These are phyloP conservation scores for Taphrorychus bicolor DNA, from an alignment of 2,888 invertebrate species.

Conservation along the genomic window DNA sequence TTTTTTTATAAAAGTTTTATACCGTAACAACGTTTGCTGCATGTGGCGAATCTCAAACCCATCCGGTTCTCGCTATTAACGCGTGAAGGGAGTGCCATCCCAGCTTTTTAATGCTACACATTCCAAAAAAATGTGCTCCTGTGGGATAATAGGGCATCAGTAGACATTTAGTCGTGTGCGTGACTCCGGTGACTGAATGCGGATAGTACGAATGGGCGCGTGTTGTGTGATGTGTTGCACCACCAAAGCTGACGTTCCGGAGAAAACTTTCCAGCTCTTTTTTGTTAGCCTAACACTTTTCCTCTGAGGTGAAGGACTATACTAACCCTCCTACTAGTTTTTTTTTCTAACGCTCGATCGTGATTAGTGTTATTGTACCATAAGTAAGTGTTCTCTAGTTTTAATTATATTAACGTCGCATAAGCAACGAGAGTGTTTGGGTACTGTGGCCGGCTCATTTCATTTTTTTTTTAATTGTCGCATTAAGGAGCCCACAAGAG, in stretches of 20 bases:
- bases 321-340: slow-evolving; percentile 23
- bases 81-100: slow-evolving; percentile 40
- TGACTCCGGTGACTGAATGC: background rate
- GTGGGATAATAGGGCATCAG: slow-evolving; percentile 62
- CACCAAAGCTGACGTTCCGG: too few species aligned
- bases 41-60: background rate
- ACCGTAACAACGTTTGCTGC: background rate
- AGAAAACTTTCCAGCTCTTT: too few species aligned
- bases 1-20: too few species aligned
- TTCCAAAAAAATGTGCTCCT: slow-evolving; percentile 60
- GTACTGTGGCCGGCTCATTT: slow-evolving; percentile 55
- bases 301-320: slow-evolving; percentile 60
- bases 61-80: background rate
- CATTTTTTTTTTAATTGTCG: slow-evolving; percentile 23
- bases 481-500: slow-evolving; percentile 5
- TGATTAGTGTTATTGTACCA: background rate
- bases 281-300: too few species aligned
- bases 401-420: slow-evolving; percentile 30
- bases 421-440: slow-evolving; percentile 51
- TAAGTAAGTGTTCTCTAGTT: background rate
- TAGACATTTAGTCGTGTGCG: background rate
- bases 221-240: too few species aligned
- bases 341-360: background rate
- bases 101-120: slow-evolving; percentile 55
- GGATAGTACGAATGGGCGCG: background rate